Percentiles rank a stretch among this genome's conserved stretches.
These are phyloP conservation scores for Pseudomyrmex concolor DNA, from an alignment of 1,140 invertebrate species.

Conservation along the genomic window DNA sequence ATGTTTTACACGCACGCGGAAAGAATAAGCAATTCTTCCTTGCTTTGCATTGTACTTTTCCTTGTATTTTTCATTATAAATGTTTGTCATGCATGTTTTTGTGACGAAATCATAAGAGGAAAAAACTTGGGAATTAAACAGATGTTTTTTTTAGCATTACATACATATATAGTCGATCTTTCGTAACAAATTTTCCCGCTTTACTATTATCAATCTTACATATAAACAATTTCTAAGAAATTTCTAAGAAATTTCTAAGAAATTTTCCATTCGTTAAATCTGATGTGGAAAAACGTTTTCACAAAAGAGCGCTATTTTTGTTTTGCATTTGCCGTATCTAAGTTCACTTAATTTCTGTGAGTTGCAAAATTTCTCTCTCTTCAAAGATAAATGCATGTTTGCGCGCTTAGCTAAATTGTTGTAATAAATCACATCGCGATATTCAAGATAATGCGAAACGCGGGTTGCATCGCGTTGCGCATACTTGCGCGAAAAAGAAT, in stretches of 20 bases:
- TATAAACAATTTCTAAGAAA: neutral
- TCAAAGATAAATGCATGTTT: constrained; percentile 3
- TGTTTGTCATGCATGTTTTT: neutral
- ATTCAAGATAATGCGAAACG: neutral
- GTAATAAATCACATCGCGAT: constrained; percentile 27
- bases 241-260: constrained; percentile 15
- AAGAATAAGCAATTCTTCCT: too few relatives aligned
- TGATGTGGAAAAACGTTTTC: neutral
- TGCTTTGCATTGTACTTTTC: neutral
- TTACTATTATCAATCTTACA: neutral
- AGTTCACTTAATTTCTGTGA: neutral
- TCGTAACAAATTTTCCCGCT: neutral
- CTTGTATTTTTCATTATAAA: neutral
- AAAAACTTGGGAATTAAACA: constrained; percentile 8
- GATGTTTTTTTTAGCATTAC: neutral
- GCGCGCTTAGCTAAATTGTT: neutral
- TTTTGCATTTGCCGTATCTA: neutral
- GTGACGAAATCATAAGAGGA: neutral
- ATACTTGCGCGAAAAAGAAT: constrained; percentile 16
- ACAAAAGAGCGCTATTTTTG: neutral
- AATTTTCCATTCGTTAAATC: constrained; percentile 13
- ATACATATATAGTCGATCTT: neutral
- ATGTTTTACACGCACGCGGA: neutral
- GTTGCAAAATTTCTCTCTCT: neutral
- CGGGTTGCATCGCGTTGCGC: neutral